Evolutionary conservation across 2,888 invertebrate species (phyloP), one percentile per base, ranked within the genome.

Genomic region (Laothoe populi): DNA sequence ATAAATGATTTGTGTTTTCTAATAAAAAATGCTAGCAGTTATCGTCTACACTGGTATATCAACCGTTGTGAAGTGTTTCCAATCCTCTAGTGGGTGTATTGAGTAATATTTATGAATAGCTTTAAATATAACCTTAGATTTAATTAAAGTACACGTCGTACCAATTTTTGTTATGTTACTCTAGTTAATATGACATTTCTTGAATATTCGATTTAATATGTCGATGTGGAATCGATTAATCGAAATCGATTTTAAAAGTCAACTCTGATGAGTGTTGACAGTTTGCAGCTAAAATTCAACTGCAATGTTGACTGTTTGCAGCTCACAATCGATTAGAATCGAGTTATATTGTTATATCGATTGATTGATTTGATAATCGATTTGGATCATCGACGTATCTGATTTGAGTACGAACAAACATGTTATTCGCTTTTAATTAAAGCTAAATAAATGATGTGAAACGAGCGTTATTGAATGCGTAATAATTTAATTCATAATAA

Each of bases 31-130:
- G n/a, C 26, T 48, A 26, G n/a, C 23, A 10, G 13, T 13, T 7
- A 26, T 26, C 13, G 46, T 46, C 48, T 48, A 48, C 48, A 48
- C 46, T 13, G 4, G 13, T 24, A 0, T 19, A 10, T 0, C 16
- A 19, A 35, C 11, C n/a, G 35, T 19, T 35, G 24, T 24, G 8
- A 35, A 53, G 19, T 19, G 16, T 35, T 53, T 53, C 53, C 53
- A 35, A 35, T 26, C 3, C n/a, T 42, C 7, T 8, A 19, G 35
- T 35, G 19, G 53, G 35, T 19, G 1, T 49, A 26, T 31, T 49
- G 31, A 49, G 49, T 35, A 53, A 31, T 53, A 53, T 53, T 53
- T 53, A 53, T 53, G 35, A 53, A 53, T 53, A 53, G 53, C 53
- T 53, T 53, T 53, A 53, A 53, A 31, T 35, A 11, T 53, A 53